phyloP scores from a whole-genome alignment of 2,888 invertebrate species.

The Rhamphomyia laevipes region DNA sequence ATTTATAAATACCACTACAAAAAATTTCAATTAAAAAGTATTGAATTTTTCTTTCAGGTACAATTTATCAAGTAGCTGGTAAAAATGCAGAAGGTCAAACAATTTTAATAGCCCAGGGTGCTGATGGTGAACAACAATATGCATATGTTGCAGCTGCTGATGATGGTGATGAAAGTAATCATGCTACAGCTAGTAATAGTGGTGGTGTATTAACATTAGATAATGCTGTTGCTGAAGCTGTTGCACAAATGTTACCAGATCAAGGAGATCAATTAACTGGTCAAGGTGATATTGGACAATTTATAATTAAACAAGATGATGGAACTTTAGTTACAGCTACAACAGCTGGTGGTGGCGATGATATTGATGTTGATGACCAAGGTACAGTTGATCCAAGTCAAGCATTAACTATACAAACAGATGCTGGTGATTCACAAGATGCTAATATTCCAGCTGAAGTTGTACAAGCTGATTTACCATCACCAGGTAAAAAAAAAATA shows the following conservation, averaged over 20 bases:
- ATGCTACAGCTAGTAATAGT: background rate
- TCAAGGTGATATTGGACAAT: slow-evolving; percentile 25
- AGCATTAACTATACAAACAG: slow-evolving; percentile 14
- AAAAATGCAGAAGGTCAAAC: slow-evolving; percentile 70
- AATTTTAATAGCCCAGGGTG: slow-evolving; percentile 58
- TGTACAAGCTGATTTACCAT: slow-evolving; percentile 71
- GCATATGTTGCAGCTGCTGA: slow-evolving; percentile 52
- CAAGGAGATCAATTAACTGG: slow-evolving; percentile 25
- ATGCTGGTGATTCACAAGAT: slow-evolving; percentile 41
- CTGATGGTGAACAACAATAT: slow-evolving; percentile 63
- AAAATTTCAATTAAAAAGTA: too few species aligned
- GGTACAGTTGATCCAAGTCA: slow-evolving; percentile 9
- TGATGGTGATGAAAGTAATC: slow-evolving; percentile 41
- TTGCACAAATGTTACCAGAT: slow-evolving; percentile 31
- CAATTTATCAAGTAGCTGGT: slow-evolving; percentile 54
- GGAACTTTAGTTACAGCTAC: slow-evolving; percentile 19
- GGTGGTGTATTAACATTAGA: slow-evolving; percentile 39
- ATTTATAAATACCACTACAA: too few species aligned
- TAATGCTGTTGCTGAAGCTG: slow-evolving; percentile 36
- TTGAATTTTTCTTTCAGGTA: slow-evolving; percentile 14
- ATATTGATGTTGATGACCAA: slow-evolving; percentile 5
- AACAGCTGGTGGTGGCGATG: slow-evolving; percentile 6
- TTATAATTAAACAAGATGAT: slow-evolving; percentile 30
- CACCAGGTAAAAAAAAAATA: slow-evolving; percentile 52
- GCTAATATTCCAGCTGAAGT: slow-evolving; percentile 78